Base-by-base conservation (phyloP, 2,797 vertebrate genomes). In the Cichlasoma orientale region DNA sequence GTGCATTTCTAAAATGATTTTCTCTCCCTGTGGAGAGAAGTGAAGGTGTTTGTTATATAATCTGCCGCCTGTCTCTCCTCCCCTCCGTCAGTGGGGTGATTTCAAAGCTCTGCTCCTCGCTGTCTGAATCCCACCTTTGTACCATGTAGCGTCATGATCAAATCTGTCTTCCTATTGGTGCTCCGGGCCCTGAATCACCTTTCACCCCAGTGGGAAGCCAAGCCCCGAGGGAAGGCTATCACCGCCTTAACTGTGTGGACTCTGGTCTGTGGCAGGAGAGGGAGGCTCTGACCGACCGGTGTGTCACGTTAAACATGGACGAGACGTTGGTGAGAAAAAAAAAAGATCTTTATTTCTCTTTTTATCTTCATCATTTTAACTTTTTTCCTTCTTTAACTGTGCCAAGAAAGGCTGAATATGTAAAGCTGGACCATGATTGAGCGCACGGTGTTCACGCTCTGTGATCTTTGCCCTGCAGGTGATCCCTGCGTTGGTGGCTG, bases 21-120 rank as follows among this genome's bases (percentile, higher is more conserved):
- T 47, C 27, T 36, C 5, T 63, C 53, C 19, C 52, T 52, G 41
- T 23, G 29, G 25, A 19, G 7, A 18, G 41, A 7, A 59, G n/a
- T 47, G 19, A 50, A 44, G 29, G n/a, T 53, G n/a, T 31, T 54
- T 33, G 27, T 54, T 56, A 55, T 16, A 47, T 83, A 78, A 84
- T 2, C 27, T 36, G n/a, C 10, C 3, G 4, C 9, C 18, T 41
- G 12, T 38, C 16, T 78, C 31, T 63, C 73, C 89, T 71, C 83
- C 77, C 78, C 71, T 75, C 70, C 23, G 44, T n/a, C 36, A 33
- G 88, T 92, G 90, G 90, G 83, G 86, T 89, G 89, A 92, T 88
- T 44, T 61, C 47, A 59, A 8, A 16, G 14, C 71, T 69, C 72
- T 80, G 41, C 41, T 47, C 44, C 58, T 72, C 69, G 3, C 74